Base-by-base conservation (phyloP, 1,140 invertebrate species). In the Eriocheir sinensis region DNA sequence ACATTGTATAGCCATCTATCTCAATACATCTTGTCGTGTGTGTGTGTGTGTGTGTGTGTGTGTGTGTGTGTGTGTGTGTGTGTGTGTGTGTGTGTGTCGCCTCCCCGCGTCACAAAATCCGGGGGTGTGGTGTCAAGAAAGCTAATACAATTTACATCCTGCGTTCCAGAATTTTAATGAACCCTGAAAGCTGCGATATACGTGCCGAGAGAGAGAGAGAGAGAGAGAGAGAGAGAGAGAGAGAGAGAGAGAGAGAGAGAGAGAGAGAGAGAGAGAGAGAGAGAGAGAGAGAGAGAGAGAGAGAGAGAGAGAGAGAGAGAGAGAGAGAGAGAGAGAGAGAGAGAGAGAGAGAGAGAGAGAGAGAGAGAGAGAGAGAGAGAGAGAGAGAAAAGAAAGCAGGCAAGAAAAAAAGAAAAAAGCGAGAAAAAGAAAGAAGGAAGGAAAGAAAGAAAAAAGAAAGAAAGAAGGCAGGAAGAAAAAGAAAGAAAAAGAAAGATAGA, bases 121-220 rank as follows among this genome's bases (percentile, higher is more conserved):
- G 21, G 27, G 21, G 60, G 27, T 27, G 53, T 27, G 53, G 60
- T 72, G 60, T n/a, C 60, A 72, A 72, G 27, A 72, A 72, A 72
- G n/a, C 60, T 72, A 72, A 72, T 72, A n/a, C n/a, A n/a, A 72
- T 72, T 72, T 72, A 72, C 60, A 72, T 72, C 60, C n/a, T 72
- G 60, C n/a, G 60, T 72, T 72, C 60, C 17, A 72, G 60, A 72
- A 72, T 72, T 72, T 72, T 72, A 72, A 72, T 72, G 60, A 72
- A 12, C 60, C 60, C n/a, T 72, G 21, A 0, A n/a, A 21, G 60
- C 60, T 72, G 27, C 60, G 60, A 72, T 72, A 72, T 21, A n/a
- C 60, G 27, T 6, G 4, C n/a, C 27, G 17, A n/a, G 60, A 72
- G 60, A n/a, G 60, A 27, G 27, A 72, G 60, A 72, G 21, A 72